Percentiles rank a stretch among this genome's conserved stretches.
phyloP scores from a whole-genome alignment of 2,888 invertebrate species.

The Coenonympha arcania region DNA sequence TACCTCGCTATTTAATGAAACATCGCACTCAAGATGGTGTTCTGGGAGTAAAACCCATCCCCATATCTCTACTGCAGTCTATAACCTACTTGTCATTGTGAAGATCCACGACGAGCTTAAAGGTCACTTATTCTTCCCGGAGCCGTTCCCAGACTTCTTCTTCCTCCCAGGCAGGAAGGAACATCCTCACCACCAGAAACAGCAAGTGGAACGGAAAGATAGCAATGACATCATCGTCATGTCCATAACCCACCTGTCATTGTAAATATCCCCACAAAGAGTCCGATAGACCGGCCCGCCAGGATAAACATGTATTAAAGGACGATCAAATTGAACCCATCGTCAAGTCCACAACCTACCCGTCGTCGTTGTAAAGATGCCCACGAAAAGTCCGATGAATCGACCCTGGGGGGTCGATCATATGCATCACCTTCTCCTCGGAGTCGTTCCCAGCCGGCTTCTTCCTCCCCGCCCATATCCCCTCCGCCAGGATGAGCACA shows the following conservation, averaged over 20 bases:
- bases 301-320: no score
- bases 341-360: no score
- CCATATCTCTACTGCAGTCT: conserved; percentile 91
- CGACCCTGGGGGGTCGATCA: no score
- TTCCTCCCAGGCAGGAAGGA: conserved; percentile 98
- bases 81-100: no score
- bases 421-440: conserved; percentile 98
- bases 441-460: conserved; percentile 90
- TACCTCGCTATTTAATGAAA: no score
- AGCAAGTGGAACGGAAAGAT: conserved; percentile 97
- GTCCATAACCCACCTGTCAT: no score
- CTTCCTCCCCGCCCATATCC: conserved; percentile 97
- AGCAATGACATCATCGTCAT: conserved; percentile 89
- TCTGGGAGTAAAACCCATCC: no score
- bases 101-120: conserved; percentile 96
- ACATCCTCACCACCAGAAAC: conserved; percentile 96
- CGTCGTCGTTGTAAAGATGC: no score
- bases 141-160: conserved; percentile 89
- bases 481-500: conserved; percentile 93
- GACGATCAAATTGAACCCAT: no score
- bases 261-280: no score
- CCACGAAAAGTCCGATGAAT: no score
- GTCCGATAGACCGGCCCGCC: no score
- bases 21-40: conserved; percentile 93
- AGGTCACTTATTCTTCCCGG: conserved; percentile 98